Evolutionary conservation across 2,888 invertebrate species (phyloP).

Genomic region (Conchocele bisecta): DNA sequence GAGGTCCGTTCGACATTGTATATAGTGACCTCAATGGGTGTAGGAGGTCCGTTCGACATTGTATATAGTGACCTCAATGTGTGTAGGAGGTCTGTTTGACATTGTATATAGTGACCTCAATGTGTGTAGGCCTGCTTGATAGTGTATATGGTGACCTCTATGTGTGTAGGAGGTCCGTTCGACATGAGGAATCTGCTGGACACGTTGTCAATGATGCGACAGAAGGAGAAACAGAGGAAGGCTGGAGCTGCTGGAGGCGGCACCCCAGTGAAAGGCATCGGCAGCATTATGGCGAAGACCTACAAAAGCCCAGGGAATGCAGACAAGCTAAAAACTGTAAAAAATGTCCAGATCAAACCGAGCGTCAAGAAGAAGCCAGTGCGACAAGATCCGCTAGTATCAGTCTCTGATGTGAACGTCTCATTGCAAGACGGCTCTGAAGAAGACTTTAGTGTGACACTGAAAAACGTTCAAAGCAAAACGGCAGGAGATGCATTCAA

Average conservation of each 20-base stretch:
- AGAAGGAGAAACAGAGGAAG: slow-evolving; percentile 14
- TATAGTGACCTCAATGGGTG: too few species aligned
- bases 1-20: too few species aligned
- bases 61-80: too few species aligned
- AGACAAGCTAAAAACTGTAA: slow-evolving; percentile 25
- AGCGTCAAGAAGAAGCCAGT: background rate
- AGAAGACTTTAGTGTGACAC: slow-evolving; percentile 34
- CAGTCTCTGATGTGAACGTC: slow-evolving; percentile 37
- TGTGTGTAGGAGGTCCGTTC: slow-evolving; percentile 15
- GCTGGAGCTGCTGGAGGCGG: background rate
- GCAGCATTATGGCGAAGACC: slow-evolving; percentile 26
- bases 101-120: too few species aligned
- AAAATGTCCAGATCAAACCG: slow-evolving; percentile 36
- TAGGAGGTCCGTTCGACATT: too few species aligned
- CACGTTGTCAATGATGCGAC: slow-evolving; percentile 38
- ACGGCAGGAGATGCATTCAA: slow-evolving; percentile 45
- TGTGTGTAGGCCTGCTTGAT: too few species aligned
- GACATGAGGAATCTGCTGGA: slow-evolving; percentile 46
- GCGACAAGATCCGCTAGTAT: slow-evolving; percentile 4
- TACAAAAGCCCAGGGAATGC: background rate
- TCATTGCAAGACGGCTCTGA: background rate
- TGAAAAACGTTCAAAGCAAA: slow-evolving; percentile 43
- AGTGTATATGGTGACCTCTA: too few species aligned
- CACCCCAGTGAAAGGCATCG: background rate
- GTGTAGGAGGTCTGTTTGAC: too few species aligned